These are phyloP conservation scores for Eupithecia centaureata DNA, from an alignment of 2,888 invertebrate species.

Conservation along the genomic window DNA sequence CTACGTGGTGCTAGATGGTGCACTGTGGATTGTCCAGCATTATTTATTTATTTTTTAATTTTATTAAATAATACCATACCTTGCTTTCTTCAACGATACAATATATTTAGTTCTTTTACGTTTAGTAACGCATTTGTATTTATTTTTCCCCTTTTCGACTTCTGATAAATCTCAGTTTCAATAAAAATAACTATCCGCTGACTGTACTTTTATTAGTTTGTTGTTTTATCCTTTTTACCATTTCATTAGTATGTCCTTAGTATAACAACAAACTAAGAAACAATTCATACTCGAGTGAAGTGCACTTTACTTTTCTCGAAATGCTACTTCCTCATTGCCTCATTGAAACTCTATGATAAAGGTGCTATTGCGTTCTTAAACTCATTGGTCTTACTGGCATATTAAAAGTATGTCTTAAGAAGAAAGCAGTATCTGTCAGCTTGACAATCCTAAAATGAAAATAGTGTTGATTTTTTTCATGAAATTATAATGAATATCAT, in stretches of 20 bases:
- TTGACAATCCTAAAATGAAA: conserved; percentile 18
- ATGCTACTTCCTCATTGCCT: conserved; percentile 13
- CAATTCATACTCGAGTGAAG: conserved; percentile 14
- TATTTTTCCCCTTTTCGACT: too few species aligned
- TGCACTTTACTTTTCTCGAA: conserved; percentile 14
- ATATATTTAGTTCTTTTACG: too few species aligned
- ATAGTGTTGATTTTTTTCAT: conserved; percentile 20
- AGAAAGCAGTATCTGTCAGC: conserved; percentile 18
- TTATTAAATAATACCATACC: too few species aligned
- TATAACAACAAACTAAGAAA: conserved; percentile 11
- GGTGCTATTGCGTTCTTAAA: conserved; percentile 13
- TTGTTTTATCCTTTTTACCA: conserved; percentile 11
- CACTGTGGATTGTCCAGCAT: too few species aligned
- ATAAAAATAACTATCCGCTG: too few species aligned
- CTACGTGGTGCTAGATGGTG: too few species aligned
- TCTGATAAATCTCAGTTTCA: too few species aligned
- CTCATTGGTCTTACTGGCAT: conserved; percentile 14
- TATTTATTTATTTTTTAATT: too few species aligned
- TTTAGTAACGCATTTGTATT: too few species aligned
- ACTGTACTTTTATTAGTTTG: conserved; percentile 1
- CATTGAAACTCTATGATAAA: conserved; percentile 13
- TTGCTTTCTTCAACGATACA: too few species aligned
- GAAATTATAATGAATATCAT: conserved; percentile 18
- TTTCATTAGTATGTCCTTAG: conserved; percentile 6
- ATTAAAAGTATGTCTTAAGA: conserved; percentile 13